Evolutionary conservation across 1,140 invertebrate species (phyloP).

Genomic region (Platyura marginata): DNA sequence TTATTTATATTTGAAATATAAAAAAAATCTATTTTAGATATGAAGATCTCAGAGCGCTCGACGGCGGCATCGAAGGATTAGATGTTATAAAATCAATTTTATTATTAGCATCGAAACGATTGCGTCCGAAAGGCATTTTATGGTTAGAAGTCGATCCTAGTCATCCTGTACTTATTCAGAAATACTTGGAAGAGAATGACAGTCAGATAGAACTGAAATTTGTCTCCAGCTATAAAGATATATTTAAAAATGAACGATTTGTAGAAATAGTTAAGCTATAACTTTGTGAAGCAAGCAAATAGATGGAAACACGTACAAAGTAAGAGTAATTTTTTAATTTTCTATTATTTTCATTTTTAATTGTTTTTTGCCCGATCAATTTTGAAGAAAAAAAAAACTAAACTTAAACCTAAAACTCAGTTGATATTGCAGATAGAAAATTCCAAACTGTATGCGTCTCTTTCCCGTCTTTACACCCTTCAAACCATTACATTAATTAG

Average conservation of each 20-base stretch:
- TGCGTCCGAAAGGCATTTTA: conserved; percentile 29
- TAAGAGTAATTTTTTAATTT: no score
- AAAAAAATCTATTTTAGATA: conserved; percentile 25
- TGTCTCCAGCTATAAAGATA: conserved; percentile 31
- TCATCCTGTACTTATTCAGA: conserved; percentile 31
- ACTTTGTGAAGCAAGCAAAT: no score
- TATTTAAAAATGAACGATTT: conserved; percentile 34
- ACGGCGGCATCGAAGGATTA: conserved; percentile 41
- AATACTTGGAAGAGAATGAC: conserved; percentile 26
- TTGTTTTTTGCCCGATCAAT: no score
- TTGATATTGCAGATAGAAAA: no score
- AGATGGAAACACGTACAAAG: no score
- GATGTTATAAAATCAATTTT: conserved; percentile 34
- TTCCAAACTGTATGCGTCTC: no score
- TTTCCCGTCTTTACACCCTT: no score
- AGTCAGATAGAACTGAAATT: conserved; percentile 24
- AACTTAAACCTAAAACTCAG: no score
- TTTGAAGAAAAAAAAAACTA: no score
- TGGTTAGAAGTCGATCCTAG: conserved; percentile 37
- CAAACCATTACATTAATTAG: no score
- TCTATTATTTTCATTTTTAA: no score
- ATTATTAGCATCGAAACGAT: conserved; percentile 26
- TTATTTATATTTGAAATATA: conserved; percentile 1
- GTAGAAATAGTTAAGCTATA: conserved; percentile 31
- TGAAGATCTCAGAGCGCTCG: conserved; percentile 39